Percentiles rank a stretch among this genome's conserved stretches.
Conservation (phyloP, 2,113 vertebrate species). For the Ceyx melanurus region DNA sequence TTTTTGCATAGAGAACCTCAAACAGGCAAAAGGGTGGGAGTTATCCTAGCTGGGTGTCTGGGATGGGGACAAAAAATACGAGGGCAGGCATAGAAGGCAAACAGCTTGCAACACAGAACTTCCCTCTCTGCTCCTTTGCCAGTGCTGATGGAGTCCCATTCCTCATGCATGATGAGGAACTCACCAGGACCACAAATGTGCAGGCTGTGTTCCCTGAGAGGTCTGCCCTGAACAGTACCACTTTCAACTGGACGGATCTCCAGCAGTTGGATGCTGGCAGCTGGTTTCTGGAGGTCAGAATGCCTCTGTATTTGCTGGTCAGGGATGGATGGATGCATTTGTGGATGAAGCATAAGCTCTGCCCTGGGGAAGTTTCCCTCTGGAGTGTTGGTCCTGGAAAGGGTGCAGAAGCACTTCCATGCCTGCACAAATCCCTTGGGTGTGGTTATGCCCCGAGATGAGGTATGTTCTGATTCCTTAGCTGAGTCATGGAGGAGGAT, state of each 20-base stretch:
- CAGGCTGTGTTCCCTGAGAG: conserved; percentile 69
- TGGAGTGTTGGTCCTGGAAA: neutral
- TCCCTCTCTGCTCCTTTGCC: neutral
- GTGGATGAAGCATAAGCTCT: neutral
- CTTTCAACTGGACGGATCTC: conserved; percentile 83
- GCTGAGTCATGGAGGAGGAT: neutral
- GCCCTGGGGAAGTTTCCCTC: neutral
- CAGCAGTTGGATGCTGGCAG: conserved; percentile 85
- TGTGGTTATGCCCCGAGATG: neutral
- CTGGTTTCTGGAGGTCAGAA: conserved; percentile 91
- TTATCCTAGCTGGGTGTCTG: neutral
- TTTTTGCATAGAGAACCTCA: neutral
- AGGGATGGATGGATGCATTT: neutral
- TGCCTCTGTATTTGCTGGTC: neutral
- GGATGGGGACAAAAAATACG: neutral
- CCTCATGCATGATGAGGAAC: conserved; percentile 89
- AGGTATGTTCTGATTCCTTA: conserved; percentile 8
- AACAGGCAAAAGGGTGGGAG: neutral
- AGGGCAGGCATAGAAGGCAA: neutral
- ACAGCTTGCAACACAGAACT: neutral
- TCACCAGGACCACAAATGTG: conserved; percentile 87
- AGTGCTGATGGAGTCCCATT: conserved; percentile 83
- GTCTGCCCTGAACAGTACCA: conserved; percentile 37
- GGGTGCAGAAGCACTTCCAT: neutral
- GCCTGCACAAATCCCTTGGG: neutral